Evolutionary conservation across 2,797 vertebrate species (phyloP).

Genomic region (Pseudocheirus occidentalis): DNA sequence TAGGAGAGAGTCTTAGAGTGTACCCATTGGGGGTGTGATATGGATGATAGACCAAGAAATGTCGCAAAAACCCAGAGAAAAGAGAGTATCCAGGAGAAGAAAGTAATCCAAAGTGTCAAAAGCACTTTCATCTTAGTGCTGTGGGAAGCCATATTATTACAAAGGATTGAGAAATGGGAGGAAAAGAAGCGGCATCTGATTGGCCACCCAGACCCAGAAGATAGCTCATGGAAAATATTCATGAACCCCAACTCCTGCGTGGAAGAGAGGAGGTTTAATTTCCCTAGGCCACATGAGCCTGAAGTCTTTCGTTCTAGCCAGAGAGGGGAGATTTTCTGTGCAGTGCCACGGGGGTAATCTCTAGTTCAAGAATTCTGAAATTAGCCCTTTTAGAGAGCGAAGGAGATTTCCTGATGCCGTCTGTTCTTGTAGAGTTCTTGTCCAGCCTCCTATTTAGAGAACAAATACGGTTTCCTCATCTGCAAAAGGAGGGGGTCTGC

Average conservation of each 20-base stretch:
- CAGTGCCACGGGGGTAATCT: background rate
- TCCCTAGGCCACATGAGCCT: background rate
- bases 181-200: background rate
- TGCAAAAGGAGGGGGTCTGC: background rate
- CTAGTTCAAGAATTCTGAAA: background rate
- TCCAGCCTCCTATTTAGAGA: background rate
- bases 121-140: background rate
- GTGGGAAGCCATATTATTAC: background rate
- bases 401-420: background rate
- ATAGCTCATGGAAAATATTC: background rate
- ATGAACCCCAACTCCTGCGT: background rate
- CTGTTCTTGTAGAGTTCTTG: background rate
- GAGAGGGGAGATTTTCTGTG: background rate
- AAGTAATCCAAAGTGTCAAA: background rate
- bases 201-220: background rate
- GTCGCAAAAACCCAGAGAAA: background rate
- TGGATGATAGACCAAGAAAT: background rate
- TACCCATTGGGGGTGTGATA: background rate
- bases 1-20: background rate
- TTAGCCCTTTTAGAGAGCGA: background rate
- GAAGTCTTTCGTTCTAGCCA: background rate
- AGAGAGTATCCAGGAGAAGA: background rate
- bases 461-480: background rate
- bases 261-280: background rate
- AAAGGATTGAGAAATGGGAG: background rate